These are phyloP conservation scores for Ursus arctos DNA, from an alignment of 2,113 vertebrate genomes.

Conservation along the genomic window DNA sequence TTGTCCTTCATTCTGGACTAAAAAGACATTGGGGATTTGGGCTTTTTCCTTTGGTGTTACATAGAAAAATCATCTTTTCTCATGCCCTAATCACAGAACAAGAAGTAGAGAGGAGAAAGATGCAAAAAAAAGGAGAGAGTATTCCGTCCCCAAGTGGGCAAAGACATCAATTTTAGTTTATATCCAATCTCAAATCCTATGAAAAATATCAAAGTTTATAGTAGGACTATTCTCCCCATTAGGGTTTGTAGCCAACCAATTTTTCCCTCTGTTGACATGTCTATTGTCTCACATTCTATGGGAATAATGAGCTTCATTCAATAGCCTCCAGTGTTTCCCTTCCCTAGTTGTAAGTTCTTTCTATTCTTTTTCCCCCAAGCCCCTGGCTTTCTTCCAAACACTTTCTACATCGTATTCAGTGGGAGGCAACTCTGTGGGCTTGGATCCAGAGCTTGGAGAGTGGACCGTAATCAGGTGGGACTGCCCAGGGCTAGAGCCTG, in stretches of 20 bases:
- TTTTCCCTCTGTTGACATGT: background rate
- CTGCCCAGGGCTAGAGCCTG: background rate
- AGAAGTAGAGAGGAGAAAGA: background rate
- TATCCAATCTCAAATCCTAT: background rate
- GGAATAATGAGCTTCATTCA: background rate
- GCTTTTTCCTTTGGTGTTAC: constrained; percentile 25
- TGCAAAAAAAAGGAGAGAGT: background rate
- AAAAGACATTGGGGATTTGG: background rate
- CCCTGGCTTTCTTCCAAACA: background rate
- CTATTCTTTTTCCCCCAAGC: background rate
- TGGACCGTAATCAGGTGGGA: background rate
- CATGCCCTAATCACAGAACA: background rate
- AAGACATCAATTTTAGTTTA: background rate
- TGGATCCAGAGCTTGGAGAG: background rate
- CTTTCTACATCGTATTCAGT: background rate
- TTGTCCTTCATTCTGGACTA: constrained; percentile 58
- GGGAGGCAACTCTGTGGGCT: too few species aligned
- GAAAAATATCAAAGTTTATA: background rate
- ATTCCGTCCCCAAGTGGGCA: background rate
- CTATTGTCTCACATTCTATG: background rate
- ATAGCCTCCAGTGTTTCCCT: background rate
- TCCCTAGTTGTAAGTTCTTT: background rate
- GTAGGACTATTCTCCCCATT: background rate
- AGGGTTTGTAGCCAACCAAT: background rate
- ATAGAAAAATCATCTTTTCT: constrained; percentile 60